Evolutionary conservation across 2,888 invertebrate genomes (phyloP).

Genomic region (Endomychus coccineus): DNA sequence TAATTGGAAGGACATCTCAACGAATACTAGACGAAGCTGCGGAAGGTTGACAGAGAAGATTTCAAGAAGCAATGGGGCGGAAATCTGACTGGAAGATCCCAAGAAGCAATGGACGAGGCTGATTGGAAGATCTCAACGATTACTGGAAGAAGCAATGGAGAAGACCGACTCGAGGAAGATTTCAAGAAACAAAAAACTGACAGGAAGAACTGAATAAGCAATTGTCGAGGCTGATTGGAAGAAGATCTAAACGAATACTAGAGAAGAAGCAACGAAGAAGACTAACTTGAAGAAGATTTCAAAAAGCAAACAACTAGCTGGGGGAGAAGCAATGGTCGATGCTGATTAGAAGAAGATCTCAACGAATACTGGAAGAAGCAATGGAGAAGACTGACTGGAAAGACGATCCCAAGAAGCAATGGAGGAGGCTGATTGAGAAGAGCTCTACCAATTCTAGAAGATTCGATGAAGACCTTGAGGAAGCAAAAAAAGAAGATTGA

Average conservation of each 20-base stretch:
- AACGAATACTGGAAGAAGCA: neutral
- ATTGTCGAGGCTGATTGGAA: neutral
- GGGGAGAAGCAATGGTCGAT: neutral
- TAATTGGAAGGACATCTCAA: too few species aligned
- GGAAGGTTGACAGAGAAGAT: neutral
- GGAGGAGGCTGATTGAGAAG: too few species aligned
- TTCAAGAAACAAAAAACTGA: neutral
- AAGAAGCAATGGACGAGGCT: neutral
- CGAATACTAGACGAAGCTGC: too few species aligned
- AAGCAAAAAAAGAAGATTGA: too few species aligned
- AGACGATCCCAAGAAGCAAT: too few species aligned
- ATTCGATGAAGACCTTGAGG: too few species aligned
- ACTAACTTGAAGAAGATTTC: conserved; percentile 1
- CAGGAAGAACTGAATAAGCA: neutral
- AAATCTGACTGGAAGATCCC: neutral
- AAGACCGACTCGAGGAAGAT: conserved; percentile 1
- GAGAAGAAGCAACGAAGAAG: too few species aligned
- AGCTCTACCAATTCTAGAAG: too few species aligned
- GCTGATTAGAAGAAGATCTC: conserved; percentile 1
- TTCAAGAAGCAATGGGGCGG: neutral
- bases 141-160: neutral
- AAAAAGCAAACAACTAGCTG: neutral
- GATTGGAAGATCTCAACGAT: neutral
- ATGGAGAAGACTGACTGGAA: too few species aligned
- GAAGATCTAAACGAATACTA: too few species aligned